Conservation (phyloP, 2,113 vertebrate species). For the Varanus salvator region DNA sequence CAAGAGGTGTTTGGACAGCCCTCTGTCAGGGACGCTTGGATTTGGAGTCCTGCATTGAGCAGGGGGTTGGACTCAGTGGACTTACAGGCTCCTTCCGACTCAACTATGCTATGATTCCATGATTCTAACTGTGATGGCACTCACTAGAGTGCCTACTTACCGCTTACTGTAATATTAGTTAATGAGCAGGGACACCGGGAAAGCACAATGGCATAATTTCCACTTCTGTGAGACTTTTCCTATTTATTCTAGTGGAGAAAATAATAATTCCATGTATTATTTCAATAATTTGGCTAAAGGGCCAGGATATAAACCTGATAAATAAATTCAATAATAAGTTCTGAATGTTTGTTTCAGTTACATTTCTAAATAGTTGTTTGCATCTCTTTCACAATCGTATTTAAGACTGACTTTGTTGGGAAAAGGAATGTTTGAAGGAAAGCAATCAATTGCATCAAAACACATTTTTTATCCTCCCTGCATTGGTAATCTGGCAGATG, state of each 20-base stretch:
- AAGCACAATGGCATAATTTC: constrained; percentile 25
- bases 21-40: too few species aligned
- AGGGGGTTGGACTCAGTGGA: too few species aligned
- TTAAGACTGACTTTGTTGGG: constrained; percentile 22
- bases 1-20: too few species aligned
- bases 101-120: too few species aligned
- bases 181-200: neutral
- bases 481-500: constrained; percentile 7
- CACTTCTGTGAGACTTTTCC: neutral
- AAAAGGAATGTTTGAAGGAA: constrained; percentile 9
- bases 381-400: neutral
- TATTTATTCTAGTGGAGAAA: neutral
- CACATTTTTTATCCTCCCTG: neutral
- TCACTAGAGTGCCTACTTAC: neutral
- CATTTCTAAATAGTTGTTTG: constrained; percentile 31
- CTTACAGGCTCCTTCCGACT: too few species aligned
- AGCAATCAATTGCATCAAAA: constrained; percentile 1
- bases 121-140: neutral
- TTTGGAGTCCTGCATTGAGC: too few species aligned
- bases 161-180: neutral
- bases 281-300: neutral
- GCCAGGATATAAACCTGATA: too few species aligned
- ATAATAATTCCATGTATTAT: constrained; percentile 20
- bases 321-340: constrained; percentile 5
- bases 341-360: neutral